Conservation (phyloP, 2,888 invertebrate genomes). For the Mactromeris polynyma region DNA sequence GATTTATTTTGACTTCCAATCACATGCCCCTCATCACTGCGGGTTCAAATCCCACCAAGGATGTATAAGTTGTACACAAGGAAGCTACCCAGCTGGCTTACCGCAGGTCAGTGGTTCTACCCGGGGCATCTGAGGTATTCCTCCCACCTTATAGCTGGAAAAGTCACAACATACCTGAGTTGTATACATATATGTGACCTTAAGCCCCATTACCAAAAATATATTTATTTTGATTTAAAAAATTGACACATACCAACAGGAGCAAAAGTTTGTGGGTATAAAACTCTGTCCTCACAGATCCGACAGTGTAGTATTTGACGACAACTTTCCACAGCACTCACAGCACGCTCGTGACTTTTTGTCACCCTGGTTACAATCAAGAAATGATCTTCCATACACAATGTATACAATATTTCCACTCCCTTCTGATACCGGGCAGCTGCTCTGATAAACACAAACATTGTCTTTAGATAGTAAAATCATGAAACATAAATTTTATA, state of each 20-base stretch:
- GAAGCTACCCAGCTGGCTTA: too few relatives aligned
- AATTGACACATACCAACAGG: conserved; percentile 75
- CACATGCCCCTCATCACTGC: too few relatives aligned
- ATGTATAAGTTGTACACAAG: too few relatives aligned
- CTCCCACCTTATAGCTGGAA: too few relatives aligned
- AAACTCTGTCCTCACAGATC: conserved; percentile 83
- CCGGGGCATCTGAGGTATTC: too few relatives aligned
- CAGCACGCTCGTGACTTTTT: conserved; percentile 78
- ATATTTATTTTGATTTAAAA: neutral
- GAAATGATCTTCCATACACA: conserved; percentile 80
- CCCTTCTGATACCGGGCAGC: conserved; percentile 84
- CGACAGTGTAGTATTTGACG: conserved; percentile 82
- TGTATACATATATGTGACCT: too few relatives aligned
- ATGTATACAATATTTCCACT: conserved; percentile 79
- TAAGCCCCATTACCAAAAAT: too few relatives aligned
- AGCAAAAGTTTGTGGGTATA: conserved; percentile 75
- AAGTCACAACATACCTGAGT: too few relatives aligned
- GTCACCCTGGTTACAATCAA: conserved; percentile 78
- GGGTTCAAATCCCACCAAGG: too few relatives aligned
- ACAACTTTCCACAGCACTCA: conserved; percentile 71
- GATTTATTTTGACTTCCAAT: too few relatives aligned
- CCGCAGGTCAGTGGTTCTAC: too few relatives aligned
- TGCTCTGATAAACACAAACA: conserved; percentile 70
- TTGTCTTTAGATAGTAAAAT: neutral
- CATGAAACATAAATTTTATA: neutral